phyloP scores from a whole-genome alignment of 2,888 invertebrate genomes.

The Epinotia nisella region DNA sequence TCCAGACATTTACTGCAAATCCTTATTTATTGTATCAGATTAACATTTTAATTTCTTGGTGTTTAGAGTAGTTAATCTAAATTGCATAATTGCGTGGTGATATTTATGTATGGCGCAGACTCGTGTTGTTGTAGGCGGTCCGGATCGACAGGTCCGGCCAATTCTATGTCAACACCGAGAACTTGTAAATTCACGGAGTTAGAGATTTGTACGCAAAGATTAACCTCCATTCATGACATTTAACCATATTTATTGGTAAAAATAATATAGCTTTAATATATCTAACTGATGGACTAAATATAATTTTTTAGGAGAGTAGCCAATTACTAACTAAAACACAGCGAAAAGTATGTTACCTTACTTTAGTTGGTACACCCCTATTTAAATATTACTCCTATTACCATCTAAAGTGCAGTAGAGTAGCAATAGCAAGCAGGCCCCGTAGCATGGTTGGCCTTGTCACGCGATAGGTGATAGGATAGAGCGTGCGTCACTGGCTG shows the following conservation, averaged over 20 bases:
- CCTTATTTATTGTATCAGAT: conserved; percentile 30
- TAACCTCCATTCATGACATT: too few species aligned
- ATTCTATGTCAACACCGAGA: conserved; percentile 66
- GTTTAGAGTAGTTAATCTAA: conserved; percentile 57
- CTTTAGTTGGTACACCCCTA: too few species aligned
- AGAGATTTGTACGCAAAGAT: neutral
- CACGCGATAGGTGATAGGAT: too few species aligned
- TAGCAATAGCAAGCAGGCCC: too few species aligned
- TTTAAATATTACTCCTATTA: too few species aligned
- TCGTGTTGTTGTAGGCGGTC: conserved; percentile 69
- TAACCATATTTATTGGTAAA: neutral
- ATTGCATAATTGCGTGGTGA: conserved; percentile 74
- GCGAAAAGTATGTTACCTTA: too few species aligned
- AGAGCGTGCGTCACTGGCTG: too few species aligned
- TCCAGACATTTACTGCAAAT: conserved; percentile 6
- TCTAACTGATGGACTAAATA: too few species aligned
- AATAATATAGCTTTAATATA: neutral
- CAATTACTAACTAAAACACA: too few species aligned
- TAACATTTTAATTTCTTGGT: conserved; percentile 36
- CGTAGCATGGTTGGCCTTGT: too few species aligned
- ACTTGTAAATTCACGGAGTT: conserved; percentile 30
- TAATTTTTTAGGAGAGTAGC: too few species aligned
- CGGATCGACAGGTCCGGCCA: conserved; percentile 61
- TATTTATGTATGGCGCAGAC: conserved; percentile 68
- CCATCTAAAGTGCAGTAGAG: too few species aligned